These are phyloP conservation scores for Tolypeutes matacus DNA, from an alignment of 2,797 vertebrate species.

Conservation along the genomic window DNA sequence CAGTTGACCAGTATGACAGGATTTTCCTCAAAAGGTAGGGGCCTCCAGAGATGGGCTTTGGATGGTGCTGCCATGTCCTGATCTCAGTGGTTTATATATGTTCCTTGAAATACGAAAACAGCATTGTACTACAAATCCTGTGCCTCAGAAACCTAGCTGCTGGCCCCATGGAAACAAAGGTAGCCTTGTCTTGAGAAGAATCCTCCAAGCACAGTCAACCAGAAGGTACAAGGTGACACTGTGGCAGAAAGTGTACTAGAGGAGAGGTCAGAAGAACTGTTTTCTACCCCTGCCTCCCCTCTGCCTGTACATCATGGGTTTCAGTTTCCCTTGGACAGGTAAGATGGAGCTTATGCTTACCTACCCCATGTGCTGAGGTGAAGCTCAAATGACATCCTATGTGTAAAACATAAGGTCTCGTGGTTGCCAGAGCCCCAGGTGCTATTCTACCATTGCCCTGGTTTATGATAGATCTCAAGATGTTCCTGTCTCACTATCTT, in stretches of 20 bases:
- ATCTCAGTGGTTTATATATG: slow-evolving; percentile 70
- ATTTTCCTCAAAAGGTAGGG: slow-evolving; percentile 59
- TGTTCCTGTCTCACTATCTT: neutral
- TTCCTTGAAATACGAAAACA: slow-evolving; percentile 58
- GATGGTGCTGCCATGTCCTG: slow-evolving; percentile 11
- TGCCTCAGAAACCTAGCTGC: slow-evolving; percentile 31
- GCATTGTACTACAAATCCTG: neutral
- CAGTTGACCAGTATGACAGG: slow-evolving; percentile 61
- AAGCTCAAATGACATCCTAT: neutral
- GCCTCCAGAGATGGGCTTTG: slow-evolving; percentile 53
- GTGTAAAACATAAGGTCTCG: neutral
- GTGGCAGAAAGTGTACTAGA: neutral
- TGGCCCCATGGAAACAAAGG: neutral
- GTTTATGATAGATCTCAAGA: neutral
- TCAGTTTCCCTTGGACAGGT: neutral
- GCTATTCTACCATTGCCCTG: neutral
- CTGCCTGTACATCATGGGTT: neutral
- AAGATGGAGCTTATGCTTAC: neutral
- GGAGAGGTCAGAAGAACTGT: neutral
- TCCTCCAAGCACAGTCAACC: slow-evolving; percentile 5
- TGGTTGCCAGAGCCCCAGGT: neutral
- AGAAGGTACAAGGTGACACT: neutral
- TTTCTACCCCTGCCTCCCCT: neutral
- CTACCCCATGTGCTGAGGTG: neutral
- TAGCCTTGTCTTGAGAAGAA: neutral